Evolutionary conservation across 2,888 invertebrate species (phyloP).

Genomic region (Acrocyrtus sp.): DNA sequence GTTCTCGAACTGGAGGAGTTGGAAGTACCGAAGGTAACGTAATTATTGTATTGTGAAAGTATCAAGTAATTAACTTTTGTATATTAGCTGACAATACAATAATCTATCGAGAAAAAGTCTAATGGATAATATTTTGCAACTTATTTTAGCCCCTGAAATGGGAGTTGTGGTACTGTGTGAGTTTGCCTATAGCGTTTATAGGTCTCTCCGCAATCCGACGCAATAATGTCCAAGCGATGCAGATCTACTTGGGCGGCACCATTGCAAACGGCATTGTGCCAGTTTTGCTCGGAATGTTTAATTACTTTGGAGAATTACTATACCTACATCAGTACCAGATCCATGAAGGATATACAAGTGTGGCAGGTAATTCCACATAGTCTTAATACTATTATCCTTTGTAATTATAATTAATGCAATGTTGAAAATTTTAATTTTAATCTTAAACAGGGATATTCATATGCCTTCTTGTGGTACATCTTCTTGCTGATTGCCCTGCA

Average conservation of each 20-base stretch:
- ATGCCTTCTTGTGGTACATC: conserved; percentile 91
- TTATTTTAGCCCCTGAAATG: conserved; percentile 80
- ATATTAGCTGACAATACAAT: too few species aligned
- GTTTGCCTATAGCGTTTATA: conserved; percentile 83
- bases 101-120: too few species aligned
- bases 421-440: too few species aligned
- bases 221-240: conserved; percentile 81
- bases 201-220: conserved; percentile 87
- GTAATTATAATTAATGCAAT: conserved; percentile 33
- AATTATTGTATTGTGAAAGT: too few species aligned
- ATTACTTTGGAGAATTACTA: conserved; percentile 87
- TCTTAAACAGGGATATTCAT: conserved; percentile 80
- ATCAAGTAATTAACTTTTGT: too few species aligned
- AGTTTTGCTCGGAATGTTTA: conserved; percentile 80
- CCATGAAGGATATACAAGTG: conserved; percentile 76
- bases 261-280: conserved; percentile 83
- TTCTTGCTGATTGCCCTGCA: conserved; percentile 88
- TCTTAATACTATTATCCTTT: background rate
- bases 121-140: conserved; percentile 14
- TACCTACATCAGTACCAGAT: conserved; percentile 78
- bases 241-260: conserved; percentile 84
- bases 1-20: conserved; percentile 93
- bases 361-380: conserved; percentile 77
- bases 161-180: conserved; percentile 94
- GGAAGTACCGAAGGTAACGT: conserved; percentile 81